phyloP scores from a whole-genome alignment of 1,140 invertebrate genomes.

The Whitmania pigra region DNA sequence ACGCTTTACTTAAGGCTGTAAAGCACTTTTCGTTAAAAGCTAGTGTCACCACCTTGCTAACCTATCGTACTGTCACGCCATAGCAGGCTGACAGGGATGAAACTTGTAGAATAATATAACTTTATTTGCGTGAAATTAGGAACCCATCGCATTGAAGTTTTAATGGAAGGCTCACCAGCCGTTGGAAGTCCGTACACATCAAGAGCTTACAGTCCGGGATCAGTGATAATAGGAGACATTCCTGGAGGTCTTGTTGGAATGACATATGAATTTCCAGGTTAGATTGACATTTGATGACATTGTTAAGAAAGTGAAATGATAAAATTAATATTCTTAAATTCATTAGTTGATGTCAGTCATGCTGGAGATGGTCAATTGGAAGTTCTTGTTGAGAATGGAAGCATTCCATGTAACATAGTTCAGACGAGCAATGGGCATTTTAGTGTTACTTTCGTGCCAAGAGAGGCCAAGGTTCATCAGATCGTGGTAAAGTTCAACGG shows the following conservation, averaged over 20 bases:
- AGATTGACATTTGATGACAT: slow-evolving; percentile 27
- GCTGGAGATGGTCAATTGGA: slow-evolving; percentile 96
- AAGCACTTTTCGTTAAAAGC: no score
- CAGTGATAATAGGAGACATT: slow-evolving; percentile 76
- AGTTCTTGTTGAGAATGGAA: slow-evolving; percentile 80
- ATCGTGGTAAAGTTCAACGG: slow-evolving; percentile 98
- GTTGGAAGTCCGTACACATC: slow-evolving; percentile 79
- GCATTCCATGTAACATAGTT: slow-evolving; percentile 91
- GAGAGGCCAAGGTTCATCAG: slow-evolving; percentile 73
- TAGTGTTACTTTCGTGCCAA: slow-evolving; percentile 79
- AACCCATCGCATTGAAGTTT: slow-evolving; percentile 71
- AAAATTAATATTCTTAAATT: slow-evolving; percentile 24
- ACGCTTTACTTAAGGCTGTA: no score
- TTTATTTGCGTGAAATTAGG: slow-evolving; percentile 38
- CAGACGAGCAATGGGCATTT: slow-evolving; percentile 88
- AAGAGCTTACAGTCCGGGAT: slow-evolving; percentile 75
- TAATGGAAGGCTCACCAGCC: slow-evolving; percentile 76
- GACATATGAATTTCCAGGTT: slow-evolving; percentile 79
- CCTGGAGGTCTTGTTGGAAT: slow-evolving; percentile 74
- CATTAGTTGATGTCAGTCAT: slow-evolving; percentile 86
- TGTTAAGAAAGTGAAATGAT: no score
- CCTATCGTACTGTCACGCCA: no score
- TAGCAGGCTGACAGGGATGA: no score
- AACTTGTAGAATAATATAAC: no score
- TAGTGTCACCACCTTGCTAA: no score